A percentile compares a stretch with the other conserved stretches of the same genome.
Conservation (phyloP, 2,113 vertebrate genomes). For the Cephalopholis sonnerati region DNA sequence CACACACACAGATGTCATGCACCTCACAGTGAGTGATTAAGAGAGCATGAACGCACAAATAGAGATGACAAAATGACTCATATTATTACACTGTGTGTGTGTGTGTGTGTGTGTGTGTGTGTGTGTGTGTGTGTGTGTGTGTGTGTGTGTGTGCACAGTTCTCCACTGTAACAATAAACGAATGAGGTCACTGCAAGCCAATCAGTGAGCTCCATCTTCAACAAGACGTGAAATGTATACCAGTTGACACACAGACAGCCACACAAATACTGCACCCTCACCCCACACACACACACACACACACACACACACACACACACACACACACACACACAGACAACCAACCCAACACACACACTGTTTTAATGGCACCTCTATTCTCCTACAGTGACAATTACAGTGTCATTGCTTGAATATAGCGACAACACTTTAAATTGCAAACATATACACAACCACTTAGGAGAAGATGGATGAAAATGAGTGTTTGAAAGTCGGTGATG, state of each 20-base stretch:
- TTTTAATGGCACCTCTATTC: constrained; percentile 18
- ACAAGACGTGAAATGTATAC: constrained; percentile 65
- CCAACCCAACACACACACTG: background rate
- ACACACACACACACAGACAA: background rate
- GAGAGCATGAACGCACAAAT: constrained; percentile 15
- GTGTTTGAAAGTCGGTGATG: constrained; percentile 16
- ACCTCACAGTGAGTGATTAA: constrained; percentile 14
- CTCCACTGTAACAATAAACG: constrained; percentile 51
- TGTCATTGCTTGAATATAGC: constrained; percentile 18
- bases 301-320: background rate
- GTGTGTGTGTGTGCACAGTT: constrained; percentile 26
- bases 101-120: constrained; percentile 28
- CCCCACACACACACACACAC: background rate
- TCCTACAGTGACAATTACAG: constrained; percentile 26
- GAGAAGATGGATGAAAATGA: constrained; percentile 12
- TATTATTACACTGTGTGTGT: constrained; percentile 23
- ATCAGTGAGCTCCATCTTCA: constrained; percentile 52
- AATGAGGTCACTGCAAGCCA: constrained; percentile 75
- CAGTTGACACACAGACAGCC: background rate
- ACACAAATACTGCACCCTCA: background rate
- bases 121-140: constrained; percentile 24
- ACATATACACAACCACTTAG: constrained; percentile 16
- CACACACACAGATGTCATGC: background rate
- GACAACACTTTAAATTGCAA: background rate
- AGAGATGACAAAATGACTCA: constrained; percentile 52